Evolutionary conservation across 2,113 vertebrate species (phyloP), one percentile per base, ranked within the genome.

Genomic region (Propithecus coquereli): DNA sequence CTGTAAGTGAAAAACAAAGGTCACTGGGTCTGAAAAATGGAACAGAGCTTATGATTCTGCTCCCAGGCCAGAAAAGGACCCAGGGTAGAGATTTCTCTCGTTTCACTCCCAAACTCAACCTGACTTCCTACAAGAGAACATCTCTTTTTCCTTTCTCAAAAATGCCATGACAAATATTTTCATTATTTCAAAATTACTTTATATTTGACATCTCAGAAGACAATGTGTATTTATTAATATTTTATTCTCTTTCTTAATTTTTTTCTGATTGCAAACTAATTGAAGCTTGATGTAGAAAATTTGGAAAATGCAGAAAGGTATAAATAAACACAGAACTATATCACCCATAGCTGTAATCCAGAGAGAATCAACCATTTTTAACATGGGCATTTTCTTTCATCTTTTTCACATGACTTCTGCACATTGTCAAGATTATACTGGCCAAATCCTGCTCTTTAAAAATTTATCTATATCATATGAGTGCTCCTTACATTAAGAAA

Each of bases 1-100:
- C 70, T 50, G 73, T 82, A 76, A 30, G 52, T 23, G 68, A 87
- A 65, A 45, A 96, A 93, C 1, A 34, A 23, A 68, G 54, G 91
- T 83, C 79, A 61, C 6, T 18, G 20, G 57, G 27, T 94, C 59
- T 77, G 82, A 89, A 85, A 71, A 95, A 94, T 47, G 91, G 16
- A 97, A 47, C 82, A 90, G 88, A 91, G 91, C 30, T 81, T 91
- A 97, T 30, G 40, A 90, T n/a, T 9, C 22, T 10, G 9, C 34
- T 45, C 6, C 25, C 11, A 2, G 13, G 20, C 11, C 0, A 2
- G 37, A 50, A 32, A 18, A 84, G 22, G 6, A 4, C 2, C 14
- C 23, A 22, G 13, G 25, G 22, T 25, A 16, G 1, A 40, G 37
- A 70, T 12, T 65, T 52, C 43, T 81, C 22, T 40, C 18, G 3